Percentiles rank a stretch among this genome's conserved stretches.
phyloP scores from a whole-genome alignment of 2,113 vertebrate genomes.

The Ptychochromis oligacanthus region DNA sequence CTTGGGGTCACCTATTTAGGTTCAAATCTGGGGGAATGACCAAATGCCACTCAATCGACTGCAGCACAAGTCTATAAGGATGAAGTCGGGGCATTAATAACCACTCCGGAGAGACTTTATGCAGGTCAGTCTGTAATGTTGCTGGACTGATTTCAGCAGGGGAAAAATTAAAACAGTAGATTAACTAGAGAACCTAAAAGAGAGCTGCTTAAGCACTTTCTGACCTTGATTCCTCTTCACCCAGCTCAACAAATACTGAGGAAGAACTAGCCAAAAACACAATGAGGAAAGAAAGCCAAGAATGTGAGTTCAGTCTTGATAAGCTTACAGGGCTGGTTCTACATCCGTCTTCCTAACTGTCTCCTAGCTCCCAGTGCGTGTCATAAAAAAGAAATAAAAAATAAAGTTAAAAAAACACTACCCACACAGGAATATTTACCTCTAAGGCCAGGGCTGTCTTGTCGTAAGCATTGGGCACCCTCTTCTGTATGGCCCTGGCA shows the following conservation, averaged over 20 bases:
- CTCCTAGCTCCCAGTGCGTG: not conserved
- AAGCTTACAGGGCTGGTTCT: not conserved
- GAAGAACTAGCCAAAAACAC: not conserved
- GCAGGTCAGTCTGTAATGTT: not conserved
- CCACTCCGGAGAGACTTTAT: not conserved
- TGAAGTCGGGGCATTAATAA: not conserved
- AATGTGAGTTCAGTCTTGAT: not conserved
- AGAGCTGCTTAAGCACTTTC: not conserved
- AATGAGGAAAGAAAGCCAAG: not conserved
- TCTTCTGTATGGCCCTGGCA: slow-evolving; percentile 99
- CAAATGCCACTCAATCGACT: not conserved
- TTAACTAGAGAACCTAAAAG: not conserved
- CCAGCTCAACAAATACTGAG: not conserved
- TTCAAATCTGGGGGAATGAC: not conserved
- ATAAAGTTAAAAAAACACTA: not conserved
- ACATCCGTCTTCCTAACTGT: not conserved
- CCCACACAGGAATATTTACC: slow-evolving; percentile 79
- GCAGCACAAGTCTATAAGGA: not conserved
- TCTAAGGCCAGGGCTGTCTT: slow-evolving; percentile 99
- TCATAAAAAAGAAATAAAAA: not conserved
- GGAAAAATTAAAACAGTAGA: not conserved
- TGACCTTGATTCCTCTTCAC: slow-evolving; percentile 17
- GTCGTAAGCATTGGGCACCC: slow-evolving; percentile 99
- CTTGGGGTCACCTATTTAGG: not conserved
- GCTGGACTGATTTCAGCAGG: not conserved